Evolutionary conservation across 2,113 vertebrate species (phyloP).

Genomic region (Bos indicus): DNA sequence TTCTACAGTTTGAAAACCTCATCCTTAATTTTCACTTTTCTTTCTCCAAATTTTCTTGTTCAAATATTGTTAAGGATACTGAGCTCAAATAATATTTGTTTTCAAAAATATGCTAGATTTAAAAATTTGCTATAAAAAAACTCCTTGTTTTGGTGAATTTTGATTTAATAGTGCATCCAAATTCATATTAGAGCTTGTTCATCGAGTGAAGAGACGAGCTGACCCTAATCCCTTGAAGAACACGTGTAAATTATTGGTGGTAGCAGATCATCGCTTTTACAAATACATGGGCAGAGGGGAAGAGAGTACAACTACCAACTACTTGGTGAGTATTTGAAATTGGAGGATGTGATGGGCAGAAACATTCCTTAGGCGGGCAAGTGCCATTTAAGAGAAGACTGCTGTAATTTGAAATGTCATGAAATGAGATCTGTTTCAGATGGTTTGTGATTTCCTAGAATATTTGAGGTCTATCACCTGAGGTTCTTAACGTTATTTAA

Average conservation of each 20-base stretch:
- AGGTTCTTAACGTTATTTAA: background rate
- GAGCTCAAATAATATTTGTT: background rate
- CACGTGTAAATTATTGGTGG: constrained; percentile 94
- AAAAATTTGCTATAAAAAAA: constrained; percentile 15
- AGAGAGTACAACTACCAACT: constrained; percentile 97
- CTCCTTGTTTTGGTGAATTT: constrained; percentile 37
- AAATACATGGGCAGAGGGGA: constrained; percentile 93
- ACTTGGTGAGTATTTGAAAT: constrained; percentile 84
- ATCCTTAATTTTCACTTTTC: constrained; percentile 14
- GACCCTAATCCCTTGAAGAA: constrained; percentile 86
- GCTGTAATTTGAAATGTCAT: background rate
- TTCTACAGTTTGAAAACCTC: background rate
- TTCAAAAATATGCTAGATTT: constrained; percentile 27
- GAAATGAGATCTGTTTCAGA: background rate
- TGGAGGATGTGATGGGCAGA: background rate
- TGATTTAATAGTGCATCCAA: constrained; percentile 65
- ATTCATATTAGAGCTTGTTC: constrained; percentile 71
- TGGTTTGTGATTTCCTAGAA: background rate
- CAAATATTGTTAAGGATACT: background rate
- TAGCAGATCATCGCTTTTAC: constrained; percentile 97
- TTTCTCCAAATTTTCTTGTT: background rate
- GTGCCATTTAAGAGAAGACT: background rate
- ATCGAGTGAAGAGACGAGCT: constrained; percentile 83
- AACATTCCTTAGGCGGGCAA: background rate
- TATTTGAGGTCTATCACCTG: background rate